A percentile compares a stretch with the other conserved stretches of the same genome.
These are phyloP conservation scores for Campoplex capitator DNA, from an alignment of 2,888 invertebrate genomes.

Conservation along the genomic window DNA sequence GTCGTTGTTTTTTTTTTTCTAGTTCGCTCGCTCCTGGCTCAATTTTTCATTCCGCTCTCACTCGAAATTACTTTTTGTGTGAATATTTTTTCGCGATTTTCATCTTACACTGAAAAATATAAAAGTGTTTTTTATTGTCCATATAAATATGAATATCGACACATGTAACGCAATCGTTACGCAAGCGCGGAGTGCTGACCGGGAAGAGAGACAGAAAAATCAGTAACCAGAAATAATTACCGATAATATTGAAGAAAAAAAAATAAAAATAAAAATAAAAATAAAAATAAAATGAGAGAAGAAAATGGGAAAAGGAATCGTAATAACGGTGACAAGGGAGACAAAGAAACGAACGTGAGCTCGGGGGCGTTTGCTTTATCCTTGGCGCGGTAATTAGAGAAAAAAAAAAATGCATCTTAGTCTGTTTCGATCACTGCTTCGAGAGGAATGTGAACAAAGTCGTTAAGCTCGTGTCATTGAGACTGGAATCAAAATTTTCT, in stretches of 20 bases:
- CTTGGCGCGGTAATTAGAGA: constrained; percentile 56
- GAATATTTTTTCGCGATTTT: background rate
- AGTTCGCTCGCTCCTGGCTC: background rate
- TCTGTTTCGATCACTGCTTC: constrained; percentile 20
- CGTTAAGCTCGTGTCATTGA: constrained; percentile 40
- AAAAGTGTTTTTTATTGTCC: background rate
- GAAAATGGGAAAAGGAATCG: constrained; percentile 13
- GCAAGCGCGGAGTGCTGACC: constrained; percentile 50
- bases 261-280: constrained; percentile 38
- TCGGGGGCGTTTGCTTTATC: constrained; percentile 65
- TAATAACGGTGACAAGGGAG: constrained; percentile 51
- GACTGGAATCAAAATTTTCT: background rate
- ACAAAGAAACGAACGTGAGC: constrained; percentile 61
- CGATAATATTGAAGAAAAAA: constrained; percentile 75
- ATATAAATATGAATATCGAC: constrained; percentile 40
- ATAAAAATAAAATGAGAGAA: constrained; percentile 17
- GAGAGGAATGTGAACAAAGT: constrained; percentile 50
- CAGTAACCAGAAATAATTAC: constrained; percentile 74
- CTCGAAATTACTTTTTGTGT: background rate
- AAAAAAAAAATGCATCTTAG: constrained; percentile 26
- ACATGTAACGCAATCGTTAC: constrained; percentile 50
- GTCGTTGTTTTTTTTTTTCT: background rate
- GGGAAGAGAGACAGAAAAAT: constrained; percentile 67
- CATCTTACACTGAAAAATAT: background rate
- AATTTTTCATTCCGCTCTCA: background rate